Evolutionary conservation across 2,888 invertebrate genomes (phyloP).

Genomic region (Oxycera nigricornis): DNA sequence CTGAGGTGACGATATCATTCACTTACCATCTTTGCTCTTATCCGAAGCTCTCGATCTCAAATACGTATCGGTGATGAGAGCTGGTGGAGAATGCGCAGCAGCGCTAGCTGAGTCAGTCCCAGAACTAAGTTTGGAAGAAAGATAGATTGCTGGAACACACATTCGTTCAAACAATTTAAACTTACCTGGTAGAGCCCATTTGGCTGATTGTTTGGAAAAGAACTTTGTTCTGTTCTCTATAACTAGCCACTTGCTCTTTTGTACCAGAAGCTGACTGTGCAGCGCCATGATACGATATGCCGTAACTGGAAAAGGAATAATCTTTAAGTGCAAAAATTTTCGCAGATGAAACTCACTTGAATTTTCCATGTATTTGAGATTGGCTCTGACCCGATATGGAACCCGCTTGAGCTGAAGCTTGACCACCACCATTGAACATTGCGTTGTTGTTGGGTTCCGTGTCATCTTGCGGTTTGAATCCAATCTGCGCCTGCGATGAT

Average conservation of each 20-base stretch:
- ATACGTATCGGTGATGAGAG: constrained; percentile 10
- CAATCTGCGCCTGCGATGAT: constrained; percentile 88
- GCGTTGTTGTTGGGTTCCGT: constrained; percentile 60
- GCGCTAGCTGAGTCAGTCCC: constrained; percentile 32
- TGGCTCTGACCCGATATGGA: constrained; percentile 79
- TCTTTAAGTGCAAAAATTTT: background rate
- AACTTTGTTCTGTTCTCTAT: constrained; percentile 72
- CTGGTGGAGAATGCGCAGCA: constrained; percentile 24
- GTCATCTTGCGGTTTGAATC: constrained; percentile 77
- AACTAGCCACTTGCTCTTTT: constrained; percentile 66
- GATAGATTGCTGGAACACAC: background rate
- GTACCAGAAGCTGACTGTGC: constrained; percentile 83
- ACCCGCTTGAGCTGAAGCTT: constrained; percentile 80
- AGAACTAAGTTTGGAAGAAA: background rate
- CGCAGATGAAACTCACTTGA: constrained; percentile 58
- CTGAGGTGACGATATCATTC: background rate
- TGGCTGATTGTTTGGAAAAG: constrained; percentile 71
- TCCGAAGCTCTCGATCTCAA: constrained; percentile 23
- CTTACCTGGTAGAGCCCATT: constrained; percentile 58
- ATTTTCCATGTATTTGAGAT: constrained; percentile 82
- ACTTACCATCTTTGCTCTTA: constrained; percentile 26
- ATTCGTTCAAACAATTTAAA: background rate
- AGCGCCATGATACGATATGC: constrained; percentile 78
- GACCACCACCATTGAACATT: constrained; percentile 77
- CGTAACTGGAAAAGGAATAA: constrained; percentile 64